Base-by-base conservation (phyloP, 2,888 invertebrate genomes). In the Spilosoma lubricipeda region DNA sequence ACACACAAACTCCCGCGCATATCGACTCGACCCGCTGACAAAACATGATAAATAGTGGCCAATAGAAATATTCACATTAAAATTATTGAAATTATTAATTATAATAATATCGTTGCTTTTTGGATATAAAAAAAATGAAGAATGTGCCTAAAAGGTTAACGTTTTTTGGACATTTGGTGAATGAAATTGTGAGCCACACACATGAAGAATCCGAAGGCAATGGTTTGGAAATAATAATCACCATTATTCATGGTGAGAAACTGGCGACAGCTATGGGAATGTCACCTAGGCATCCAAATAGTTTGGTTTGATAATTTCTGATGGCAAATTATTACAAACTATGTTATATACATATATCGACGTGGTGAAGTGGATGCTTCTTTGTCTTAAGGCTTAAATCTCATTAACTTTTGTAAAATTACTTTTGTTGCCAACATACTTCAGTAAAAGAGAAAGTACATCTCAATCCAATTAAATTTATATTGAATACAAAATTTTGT, bases 31-130 rank as follows among this genome's bases (percentile, higher is more conserved):
- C 80, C 39, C 89, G 92, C 88, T 90, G 92, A 93, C 93, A 93
- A 93, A 92, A 90, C 90, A 91, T 91, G 93, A 93, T 92, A 88
- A 90, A 93, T 89, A 89, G 79, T 76, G 36, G 39, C 73, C 86
- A 90, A 91, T 91, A 91, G 90, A 90, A 90, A 87, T 87, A 88
- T 87, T 86, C 85, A 85, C 82, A 85, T 86, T 88, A 90, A 91
- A 90, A 89, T 88, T 88, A 91, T 90, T 86, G 85, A 80, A 80
- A 80, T 90, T 92, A 92, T 92, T 92, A 92, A 92, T 92, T 90
- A 86, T 89, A 86, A 89, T 89, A 87, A 84, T 76, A 77, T 77
- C 79, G 79, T 85, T 79, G 79, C 76, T 86, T 85, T 86, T 87
- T 88, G 76, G 80, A 74, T 65, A 72, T 70, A 65, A 71, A 85